Evolutionary conservation across 2,888 invertebrate species (phyloP).

Genomic region (Melolontha melolontha): DNA sequence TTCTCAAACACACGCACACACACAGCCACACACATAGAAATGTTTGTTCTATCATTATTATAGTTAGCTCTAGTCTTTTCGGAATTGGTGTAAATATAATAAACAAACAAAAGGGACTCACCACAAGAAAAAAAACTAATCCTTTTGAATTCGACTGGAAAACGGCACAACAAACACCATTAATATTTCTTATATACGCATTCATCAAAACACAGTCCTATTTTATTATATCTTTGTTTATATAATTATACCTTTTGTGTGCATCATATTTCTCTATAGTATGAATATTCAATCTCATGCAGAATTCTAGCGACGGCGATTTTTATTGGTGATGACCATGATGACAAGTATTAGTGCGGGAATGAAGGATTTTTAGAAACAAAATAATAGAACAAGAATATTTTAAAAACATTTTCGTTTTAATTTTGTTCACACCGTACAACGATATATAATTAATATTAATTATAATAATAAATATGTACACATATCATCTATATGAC

Average conservation of each 20-base stretch:
- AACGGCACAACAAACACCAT: constrained; percentile 40
- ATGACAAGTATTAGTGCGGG: constrained; percentile 26
- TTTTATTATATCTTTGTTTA: constrained; percentile 26
- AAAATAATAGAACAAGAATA: constrained; percentile 49
- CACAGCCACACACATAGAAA: constrained; percentile 41
- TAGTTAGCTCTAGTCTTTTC: constrained; percentile 51
- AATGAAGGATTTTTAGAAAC: constrained; percentile 25
- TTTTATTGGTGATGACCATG: constrained; percentile 10
- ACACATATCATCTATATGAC: constrained; percentile 58
- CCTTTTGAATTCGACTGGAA: constrained; percentile 36
- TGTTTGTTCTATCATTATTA: constrained; percentile 55
- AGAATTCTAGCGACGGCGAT: constrained; percentile 29
- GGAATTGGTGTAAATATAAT: constrained; percentile 50
- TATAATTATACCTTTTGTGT: constrained; percentile 13
- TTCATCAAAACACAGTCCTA: constrained; percentile 32
- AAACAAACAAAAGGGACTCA: constrained; percentile 55
- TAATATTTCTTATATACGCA: constrained; percentile 28
- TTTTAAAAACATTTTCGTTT: constrained; percentile 64
- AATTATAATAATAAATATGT: constrained; percentile 65
- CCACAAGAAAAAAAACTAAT: constrained; percentile 47
- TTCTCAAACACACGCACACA: constrained; percentile 32
- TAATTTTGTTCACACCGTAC: constrained; percentile 66
- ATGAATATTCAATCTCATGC: constrained; percentile 13
- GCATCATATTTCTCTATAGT: constrained; percentile 4
- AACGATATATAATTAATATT: constrained; percentile 65